Evolutionary conservation across 2,113 vertebrate genomes (phyloP), one percentile per base, ranked within the genome.

Genomic region (Pseudorasbora parva): DNA sequence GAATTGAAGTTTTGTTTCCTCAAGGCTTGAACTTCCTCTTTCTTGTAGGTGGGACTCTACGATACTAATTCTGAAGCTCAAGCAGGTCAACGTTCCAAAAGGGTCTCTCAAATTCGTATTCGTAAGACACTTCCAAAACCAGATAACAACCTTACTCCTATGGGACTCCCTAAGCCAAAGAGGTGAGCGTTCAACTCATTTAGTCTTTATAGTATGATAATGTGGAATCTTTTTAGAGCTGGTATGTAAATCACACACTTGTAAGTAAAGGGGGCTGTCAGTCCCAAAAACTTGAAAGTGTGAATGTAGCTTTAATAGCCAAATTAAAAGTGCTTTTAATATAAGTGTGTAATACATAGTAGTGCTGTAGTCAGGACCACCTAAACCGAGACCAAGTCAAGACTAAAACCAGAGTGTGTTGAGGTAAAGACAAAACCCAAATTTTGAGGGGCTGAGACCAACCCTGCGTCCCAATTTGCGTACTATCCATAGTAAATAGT

Each of bases 111-210:
- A 92, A 98, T 99, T 81, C 91, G 96, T 74, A 99, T 99, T 86
- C 95, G 98, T 68, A 97, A 97, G 87, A 95, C 96, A 1, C 86
- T 98, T 62, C 97, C 97, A 1, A 97, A 93, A 72, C 95, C 95
- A 4, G 96, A 98, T 76, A 95, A 93, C 21, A 96, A 93, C 64
- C 96, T 98, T 76, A 99, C 98, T 27, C 98, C 98, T 0, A 98
- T 99, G 97, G 98, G 98, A 57, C 93, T 99, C 6, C 98, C 98
- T 81, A 97, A 96, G 91, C 95, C 95, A 88, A 97, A 98, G 95
- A 96, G 97, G 97, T 96, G 79, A 92, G 92, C 17, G 2, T 72
- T 17, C 19, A 57, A 49, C 11, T 78, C 4, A 3, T 69, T n/a
- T n/a, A 25, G n/a, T 19, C 41, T 47, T 59, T 37, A 12, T 43